phyloP scores from a whole-genome alignment of 1,140 invertebrate genomes.

The Mizuhopecten yessoensis region DNA sequence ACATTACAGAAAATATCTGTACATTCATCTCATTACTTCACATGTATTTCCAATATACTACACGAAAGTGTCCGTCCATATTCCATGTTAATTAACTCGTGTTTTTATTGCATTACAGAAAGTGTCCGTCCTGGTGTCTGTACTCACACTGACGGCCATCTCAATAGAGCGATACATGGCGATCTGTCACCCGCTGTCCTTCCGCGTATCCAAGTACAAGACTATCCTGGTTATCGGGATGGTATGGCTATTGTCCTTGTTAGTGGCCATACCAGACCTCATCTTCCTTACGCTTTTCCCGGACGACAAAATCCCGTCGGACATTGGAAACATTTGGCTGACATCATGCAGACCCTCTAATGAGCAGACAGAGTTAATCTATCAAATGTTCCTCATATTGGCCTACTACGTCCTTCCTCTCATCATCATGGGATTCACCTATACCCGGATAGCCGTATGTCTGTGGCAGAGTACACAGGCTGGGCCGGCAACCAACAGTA shows the following conservation, averaged over 20 bases:
- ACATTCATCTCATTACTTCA: too few relatives aligned
- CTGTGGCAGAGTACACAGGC: constrained; percentile 87
- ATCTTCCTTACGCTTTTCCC: constrained; percentile 55
- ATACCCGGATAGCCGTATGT: constrained; percentile 92
- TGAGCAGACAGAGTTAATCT: constrained; percentile 83
- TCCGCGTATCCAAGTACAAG: constrained; percentile 89
- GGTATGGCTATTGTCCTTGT: constrained; percentile 88
- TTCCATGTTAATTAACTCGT: too few relatives aligned
- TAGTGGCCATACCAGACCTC: constrained; percentile 61
- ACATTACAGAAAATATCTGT: too few relatives aligned
- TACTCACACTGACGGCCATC: constrained; percentile 94
- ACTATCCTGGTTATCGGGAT: constrained; percentile 87
- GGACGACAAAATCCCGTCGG: constrained; percentile 54
- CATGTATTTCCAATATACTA: too few relatives aligned
- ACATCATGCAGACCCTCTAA: constrained; percentile 57
- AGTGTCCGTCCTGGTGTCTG: constrained; percentile 94
- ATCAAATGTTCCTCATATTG: constrained; percentile 88
- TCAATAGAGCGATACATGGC: constrained; percentile 96
- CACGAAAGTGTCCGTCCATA: too few relatives aligned
- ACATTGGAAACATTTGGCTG: constrained; percentile 41
- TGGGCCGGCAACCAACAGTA: constrained; percentile 42
- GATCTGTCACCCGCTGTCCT: constrained; percentile 94
- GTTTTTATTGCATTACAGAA: constrained; percentile 86
- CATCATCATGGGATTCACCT: constrained; percentile 92
- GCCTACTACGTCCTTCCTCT: constrained; percentile 91